Evolutionary conservation across 2,113 vertebrate species (phyloP).

Genomic region (Astur gentilis): DNA sequence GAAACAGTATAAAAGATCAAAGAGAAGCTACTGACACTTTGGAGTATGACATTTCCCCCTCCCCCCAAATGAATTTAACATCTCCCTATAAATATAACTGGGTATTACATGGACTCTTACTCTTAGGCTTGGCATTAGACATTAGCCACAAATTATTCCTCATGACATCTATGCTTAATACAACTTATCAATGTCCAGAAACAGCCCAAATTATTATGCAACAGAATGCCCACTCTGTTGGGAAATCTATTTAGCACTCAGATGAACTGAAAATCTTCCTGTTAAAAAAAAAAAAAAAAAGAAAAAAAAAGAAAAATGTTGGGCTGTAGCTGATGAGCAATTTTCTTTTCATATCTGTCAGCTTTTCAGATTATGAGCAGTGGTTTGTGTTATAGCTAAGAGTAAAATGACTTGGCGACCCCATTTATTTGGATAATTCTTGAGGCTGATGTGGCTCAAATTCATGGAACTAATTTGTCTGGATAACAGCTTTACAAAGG

Average conservation of each 20-base stretch:
- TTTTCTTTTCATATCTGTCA: not conserved
- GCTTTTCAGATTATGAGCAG: not conserved
- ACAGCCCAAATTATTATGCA: not conserved
- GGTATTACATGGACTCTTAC: not conserved
- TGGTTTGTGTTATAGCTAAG: slow-evolving; percentile 18
- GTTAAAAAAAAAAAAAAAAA: no score
- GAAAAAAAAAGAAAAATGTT: no score
- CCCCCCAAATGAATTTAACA: not conserved
- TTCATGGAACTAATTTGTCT: slow-evolving; percentile 75
- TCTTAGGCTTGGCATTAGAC: not conserved
- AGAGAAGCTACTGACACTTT: not conserved
- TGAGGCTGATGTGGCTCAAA: slow-evolving; percentile 58
- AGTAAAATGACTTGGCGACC: slow-evolving; percentile 43
- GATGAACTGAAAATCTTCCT: not conserved
- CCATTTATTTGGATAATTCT: slow-evolving; percentile 60
- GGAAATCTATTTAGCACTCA: not conserved
- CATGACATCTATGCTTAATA: not conserved
- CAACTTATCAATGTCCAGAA: not conserved
- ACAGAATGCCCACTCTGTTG: not conserved
- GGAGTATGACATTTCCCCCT: not conserved
- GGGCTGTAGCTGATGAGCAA: not conserved
- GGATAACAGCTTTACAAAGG: slow-evolving; percentile 65
- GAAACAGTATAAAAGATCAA: not conserved
- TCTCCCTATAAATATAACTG: not conserved
- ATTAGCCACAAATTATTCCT: not conserved